These are phyloP conservation scores for Arenicola marina DNA, from an alignment of 2,888 invertebrate species.

Conservation along the genomic window DNA sequence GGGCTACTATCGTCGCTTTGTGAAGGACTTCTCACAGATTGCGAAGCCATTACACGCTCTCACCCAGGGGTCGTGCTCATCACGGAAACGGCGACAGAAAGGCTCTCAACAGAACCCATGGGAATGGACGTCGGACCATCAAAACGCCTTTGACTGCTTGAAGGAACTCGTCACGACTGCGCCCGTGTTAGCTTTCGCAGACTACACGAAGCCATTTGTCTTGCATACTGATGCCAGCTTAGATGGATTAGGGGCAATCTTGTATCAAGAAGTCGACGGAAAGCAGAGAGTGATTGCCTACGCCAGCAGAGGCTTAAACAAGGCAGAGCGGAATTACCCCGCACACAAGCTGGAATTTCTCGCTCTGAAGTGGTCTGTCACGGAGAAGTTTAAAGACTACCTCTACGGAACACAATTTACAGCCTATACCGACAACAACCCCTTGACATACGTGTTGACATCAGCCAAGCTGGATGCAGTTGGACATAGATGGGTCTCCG, in stretches of 20 bases:
- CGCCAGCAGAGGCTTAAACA: not conserved
- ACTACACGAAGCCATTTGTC: not conserved
- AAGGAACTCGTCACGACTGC: not conserved
- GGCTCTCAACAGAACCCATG: not conserved
- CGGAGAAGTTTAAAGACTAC: not conserved
- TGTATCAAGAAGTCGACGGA: not conserved
- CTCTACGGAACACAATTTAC: not conserved
- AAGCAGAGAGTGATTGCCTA: not conserved
- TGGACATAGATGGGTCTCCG: conserved; percentile 3
- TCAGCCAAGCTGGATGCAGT: not conserved
- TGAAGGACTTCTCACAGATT: not conserved
- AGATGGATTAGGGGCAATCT: conserved; percentile 1
- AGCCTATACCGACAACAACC: conserved; percentile 1
- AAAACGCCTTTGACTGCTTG: not conserved
- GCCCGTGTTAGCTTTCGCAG: not conserved
- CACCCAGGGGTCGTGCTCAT: not conserved
- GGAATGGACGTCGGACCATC: not conserved
- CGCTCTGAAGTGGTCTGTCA: not conserved
- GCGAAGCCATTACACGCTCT: not conserved
- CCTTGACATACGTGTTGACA: not conserved
- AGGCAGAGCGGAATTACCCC: not conserved
- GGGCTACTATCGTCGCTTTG: not conserved
- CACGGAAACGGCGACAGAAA: no score
- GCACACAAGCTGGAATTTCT: not conserved
- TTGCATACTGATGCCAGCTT: not conserved